Evolutionary conservation across 2,797 vertebrate species (phyloP).

Genomic region (Phoebastria nigripes): DNA sequence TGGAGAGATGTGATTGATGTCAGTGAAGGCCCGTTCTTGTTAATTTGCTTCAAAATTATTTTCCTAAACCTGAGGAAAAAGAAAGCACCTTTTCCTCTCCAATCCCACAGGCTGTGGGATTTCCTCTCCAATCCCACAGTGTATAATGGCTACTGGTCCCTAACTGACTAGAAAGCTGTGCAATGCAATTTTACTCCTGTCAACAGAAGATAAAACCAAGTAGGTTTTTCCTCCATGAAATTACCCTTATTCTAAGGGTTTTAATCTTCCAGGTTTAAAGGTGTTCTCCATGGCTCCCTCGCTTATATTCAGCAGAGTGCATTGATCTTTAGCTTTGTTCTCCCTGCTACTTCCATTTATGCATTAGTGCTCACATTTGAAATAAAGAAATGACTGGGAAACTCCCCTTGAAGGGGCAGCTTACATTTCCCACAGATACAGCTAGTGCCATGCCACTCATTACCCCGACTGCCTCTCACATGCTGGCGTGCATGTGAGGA

Average conservation of each 20-base stretch:
- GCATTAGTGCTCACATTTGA: background rate
- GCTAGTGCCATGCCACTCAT: background rate
- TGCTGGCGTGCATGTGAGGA: fast-evolving
- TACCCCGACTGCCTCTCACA: background rate
- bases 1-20: background rate
- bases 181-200: background rate
- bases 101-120: background rate
- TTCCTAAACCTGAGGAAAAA: background rate
- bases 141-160: background rate
- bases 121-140: background rate
- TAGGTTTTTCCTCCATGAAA: background rate
- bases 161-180: background rate
- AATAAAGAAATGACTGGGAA: background rate
- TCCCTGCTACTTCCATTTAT: background rate
- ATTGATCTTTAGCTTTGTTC: background rate
- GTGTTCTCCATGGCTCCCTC: background rate
- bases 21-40: background rate
- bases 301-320: background rate
- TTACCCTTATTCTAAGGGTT: background rate
- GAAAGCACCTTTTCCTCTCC: background rate
- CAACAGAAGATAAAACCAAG: slow-evolving; percentile 1
- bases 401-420: background rate
- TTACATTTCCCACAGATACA: background rate
- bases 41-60: background rate
- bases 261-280: background rate